These are phyloP conservation scores for Brienomyrus longianalis DNA, from an alignment of 2,113 vertebrate species.

Conservation along the genomic window DNA sequence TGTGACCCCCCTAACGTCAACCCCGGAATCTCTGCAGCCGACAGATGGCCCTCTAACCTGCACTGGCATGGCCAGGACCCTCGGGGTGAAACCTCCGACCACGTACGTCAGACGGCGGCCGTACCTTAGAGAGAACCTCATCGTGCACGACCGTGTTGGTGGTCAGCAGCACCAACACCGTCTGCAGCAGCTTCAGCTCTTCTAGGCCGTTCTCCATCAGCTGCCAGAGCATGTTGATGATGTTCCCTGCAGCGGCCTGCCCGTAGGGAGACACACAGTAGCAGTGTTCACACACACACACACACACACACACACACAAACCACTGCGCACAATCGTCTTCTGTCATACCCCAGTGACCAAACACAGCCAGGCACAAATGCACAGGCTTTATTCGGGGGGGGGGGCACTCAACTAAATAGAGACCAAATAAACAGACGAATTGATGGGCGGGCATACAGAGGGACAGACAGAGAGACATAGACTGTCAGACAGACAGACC, in stretches of 20 bases:
- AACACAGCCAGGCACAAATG: too few relatives aligned
- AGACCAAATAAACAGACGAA: background rate
- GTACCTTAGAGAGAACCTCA: slow-evolving; percentile 92
- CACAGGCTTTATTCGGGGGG: background rate
- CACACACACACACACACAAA: background rate
- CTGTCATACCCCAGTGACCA: too few relatives aligned
- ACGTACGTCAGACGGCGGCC: background rate
- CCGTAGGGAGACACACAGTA: slow-evolving; percentile 23
- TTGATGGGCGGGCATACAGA: background rate
- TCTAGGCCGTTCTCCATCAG: slow-evolving; percentile 97
- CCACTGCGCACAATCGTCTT: too few relatives aligned
- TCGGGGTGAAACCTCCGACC: background rate
- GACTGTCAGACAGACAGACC: background rate
- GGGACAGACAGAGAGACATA: background rate
- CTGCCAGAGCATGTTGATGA: slow-evolving; percentile 99
- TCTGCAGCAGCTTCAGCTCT: slow-evolving; percentile 94
- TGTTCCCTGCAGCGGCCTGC: slow-evolving; percentile 91
- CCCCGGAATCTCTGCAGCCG: background rate
- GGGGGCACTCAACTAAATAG: background rate
- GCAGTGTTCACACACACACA: background rate
- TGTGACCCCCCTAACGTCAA: background rate
- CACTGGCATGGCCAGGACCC: too few relatives aligned
- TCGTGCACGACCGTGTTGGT: slow-evolving; percentile 97
- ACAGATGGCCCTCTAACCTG: background rate
- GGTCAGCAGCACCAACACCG: slow-evolving; percentile 92